Evolutionary conservation across 2,888 invertebrate species (phyloP), one percentile per base, ranked within the genome.

Genomic region (Harpalus rubripes): DNA sequence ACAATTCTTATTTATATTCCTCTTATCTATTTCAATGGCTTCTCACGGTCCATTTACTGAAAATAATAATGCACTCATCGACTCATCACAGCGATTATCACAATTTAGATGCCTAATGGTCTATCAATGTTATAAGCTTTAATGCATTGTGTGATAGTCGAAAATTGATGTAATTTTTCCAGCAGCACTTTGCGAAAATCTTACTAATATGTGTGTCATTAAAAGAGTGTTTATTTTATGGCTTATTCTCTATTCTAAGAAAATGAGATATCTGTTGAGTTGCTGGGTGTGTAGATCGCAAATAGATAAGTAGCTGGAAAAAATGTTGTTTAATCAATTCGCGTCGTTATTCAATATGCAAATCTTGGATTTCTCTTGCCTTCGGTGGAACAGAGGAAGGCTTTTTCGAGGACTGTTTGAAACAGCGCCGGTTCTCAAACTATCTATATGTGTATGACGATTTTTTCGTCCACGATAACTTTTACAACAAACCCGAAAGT

Each of bases 241-340:
- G 61, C 76, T 83, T 58, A 83, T 83, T 76, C 83, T 76, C 26
- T 61, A 76, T 83, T 83, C 83, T 76, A 59, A 61, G 83, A 83
- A 83, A 74, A 83, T 76, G 61, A 83, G 83, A 83, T 83, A 76
- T 83, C 68, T 7, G 16, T 32, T 26, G n/a, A 22, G 39, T n/a
- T 52, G 18, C 61, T 83, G 83, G 83, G 74, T 41, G 83, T 76
- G 83, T 74, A 61, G 83, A 83, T 83, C 15, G 61, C 83, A 83
- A 83, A 83, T 61, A 74, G 83, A 83, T 83, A 83, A 74, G 58
- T 39, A 76, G 56, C 12, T 56, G 32, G 18, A 44, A 83, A 83
- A 83, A 81, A 83, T 83, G 83, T 39, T 83, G 18, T 76, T 83
- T 83, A 83, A 83, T 83, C 83, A 76, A 83, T 83, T 61, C 52